Evolutionary conservation across 2,888 invertebrate species (phyloP).

Genomic region (Pseudeuparius sepicola): DNA sequence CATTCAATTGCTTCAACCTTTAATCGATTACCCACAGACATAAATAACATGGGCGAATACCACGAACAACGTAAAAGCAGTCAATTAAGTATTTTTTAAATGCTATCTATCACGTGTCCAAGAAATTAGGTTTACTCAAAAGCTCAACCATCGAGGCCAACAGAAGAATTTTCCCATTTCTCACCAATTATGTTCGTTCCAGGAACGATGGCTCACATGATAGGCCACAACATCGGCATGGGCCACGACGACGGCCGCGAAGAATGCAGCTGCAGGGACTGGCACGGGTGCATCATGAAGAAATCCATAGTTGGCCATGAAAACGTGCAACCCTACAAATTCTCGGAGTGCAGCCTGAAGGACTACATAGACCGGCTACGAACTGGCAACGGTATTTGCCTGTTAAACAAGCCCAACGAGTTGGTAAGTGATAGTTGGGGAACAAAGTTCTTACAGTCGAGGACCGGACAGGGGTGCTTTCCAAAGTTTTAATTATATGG

Average conservation of each 20-base stretch:
- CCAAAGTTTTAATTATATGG: too few relatives aligned
- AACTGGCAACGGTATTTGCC: constrained; percentile 80
- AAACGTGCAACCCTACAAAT: constrained; percentile 92
- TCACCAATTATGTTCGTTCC: constrained; percentile 4
- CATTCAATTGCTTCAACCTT: too few relatives aligned
- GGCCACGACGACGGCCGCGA: constrained; percentile 86
- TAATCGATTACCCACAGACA: too few relatives aligned
- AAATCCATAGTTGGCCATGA: constrained; percentile 84
- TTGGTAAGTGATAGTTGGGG: constrained; percentile 29
- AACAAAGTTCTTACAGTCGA: too few relatives aligned
- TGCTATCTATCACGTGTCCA: too few relatives aligned
- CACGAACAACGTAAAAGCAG: too few relatives aligned
- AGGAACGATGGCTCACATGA: constrained; percentile 95
- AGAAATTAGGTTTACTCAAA: too few relatives aligned
- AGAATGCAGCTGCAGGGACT: constrained; percentile 83
- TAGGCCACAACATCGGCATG: constrained; percentile 95
- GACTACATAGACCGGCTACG: constrained; percentile 84
- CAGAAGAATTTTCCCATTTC: too few relatives aligned
- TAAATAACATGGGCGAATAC: too few relatives aligned
- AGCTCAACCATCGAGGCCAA: too few relatives aligned
- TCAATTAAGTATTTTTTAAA: too few relatives aligned
- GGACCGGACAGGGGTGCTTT: too few relatives aligned
- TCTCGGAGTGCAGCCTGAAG: constrained; percentile 88
- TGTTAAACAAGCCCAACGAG: constrained; percentile 91
- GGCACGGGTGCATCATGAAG: constrained; percentile 95